Evolutionary conservation across 2,888 invertebrate species (phyloP).

Genomic region (Polyploca ridens): DNA sequence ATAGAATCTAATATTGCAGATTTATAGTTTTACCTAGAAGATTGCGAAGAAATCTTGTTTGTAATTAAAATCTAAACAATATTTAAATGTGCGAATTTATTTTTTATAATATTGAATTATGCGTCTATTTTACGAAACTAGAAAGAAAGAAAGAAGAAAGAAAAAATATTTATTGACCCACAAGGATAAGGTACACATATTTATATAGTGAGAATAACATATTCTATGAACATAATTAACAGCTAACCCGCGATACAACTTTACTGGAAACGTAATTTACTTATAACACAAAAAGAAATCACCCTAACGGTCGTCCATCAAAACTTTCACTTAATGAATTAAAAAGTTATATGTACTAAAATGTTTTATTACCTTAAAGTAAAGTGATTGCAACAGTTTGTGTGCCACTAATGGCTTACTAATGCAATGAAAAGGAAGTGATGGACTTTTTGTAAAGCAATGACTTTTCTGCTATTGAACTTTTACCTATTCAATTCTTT

Average conservation of each 20-base stretch:
- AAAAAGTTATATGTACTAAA: slow-evolving; percentile 9
- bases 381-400: slow-evolving; percentile 2
- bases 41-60: not conserved
- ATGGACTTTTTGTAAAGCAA: not conserved
- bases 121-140: too few species aligned
- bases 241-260: not conserved
- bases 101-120: not conserved
- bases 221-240: not conserved
- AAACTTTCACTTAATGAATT: slow-evolving; percentile 10
- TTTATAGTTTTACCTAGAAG: not conserved
- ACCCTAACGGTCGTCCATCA: not conserved
- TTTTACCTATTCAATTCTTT: too few species aligned
- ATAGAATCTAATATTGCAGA: too few species aligned
- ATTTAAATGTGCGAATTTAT: not conserved
- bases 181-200: too few species aligned
- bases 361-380: slow-evolving; percentile 12
- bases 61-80: not conserved
- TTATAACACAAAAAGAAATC: slow-evolving; percentile 12
- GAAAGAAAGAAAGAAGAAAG: too few species aligned
- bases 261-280: not conserved
- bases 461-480: not conserved
- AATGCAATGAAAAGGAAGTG: slow-evolving; percentile 1
- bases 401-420: slow-evolving; percentile 2
- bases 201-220: too few species aligned
- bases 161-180: too few species aligned